These are phyloP conservation scores for Notocelia uddmanniana DNA, from an alignment of 2,888 invertebrate species.

Conservation along the genomic window DNA sequence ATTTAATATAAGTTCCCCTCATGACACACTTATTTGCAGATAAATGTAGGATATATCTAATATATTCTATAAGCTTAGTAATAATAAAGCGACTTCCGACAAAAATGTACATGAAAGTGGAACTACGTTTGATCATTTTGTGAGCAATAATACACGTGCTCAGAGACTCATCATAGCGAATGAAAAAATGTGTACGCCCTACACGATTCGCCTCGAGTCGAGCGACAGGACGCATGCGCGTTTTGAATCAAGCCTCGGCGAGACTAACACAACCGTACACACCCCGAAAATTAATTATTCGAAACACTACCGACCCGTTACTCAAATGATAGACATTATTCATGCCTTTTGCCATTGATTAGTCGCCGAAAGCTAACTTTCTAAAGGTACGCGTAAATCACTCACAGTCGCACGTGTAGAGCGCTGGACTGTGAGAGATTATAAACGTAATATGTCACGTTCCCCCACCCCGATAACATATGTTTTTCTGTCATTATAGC, in stretches of 20 bases:
- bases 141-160: constrained; percentile 13
- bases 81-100: not conserved
- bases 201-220: constrained; percentile 67
- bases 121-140: not conserved
- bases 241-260: constrained; percentile 59
- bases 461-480: not conserved
- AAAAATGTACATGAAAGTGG: not conserved
- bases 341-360: constrained; percentile 65
- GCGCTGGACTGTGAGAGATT: constrained; percentile 32
- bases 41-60: not conserved
- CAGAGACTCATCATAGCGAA: constrained; percentile 20
- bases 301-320: constrained; percentile 66
- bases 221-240: constrained; percentile 70
- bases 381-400: constrained; percentile 49
- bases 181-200: constrained; percentile 57
- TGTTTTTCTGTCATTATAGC: not conserved
- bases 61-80: not conserved
- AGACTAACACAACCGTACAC: constrained; percentile 70
- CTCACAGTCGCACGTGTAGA: constrained; percentile 39
- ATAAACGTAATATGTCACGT: constrained; percentile 25
- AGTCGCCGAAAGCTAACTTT: constrained; percentile 54
- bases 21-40: not conserved
- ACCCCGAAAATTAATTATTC: constrained; percentile 80
- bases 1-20: not conserved
- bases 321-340: constrained; percentile 65